Evolutionary conservation across 1,140 invertebrate genomes (phyloP).

Genomic region (Eulimnadia texana): DNA sequence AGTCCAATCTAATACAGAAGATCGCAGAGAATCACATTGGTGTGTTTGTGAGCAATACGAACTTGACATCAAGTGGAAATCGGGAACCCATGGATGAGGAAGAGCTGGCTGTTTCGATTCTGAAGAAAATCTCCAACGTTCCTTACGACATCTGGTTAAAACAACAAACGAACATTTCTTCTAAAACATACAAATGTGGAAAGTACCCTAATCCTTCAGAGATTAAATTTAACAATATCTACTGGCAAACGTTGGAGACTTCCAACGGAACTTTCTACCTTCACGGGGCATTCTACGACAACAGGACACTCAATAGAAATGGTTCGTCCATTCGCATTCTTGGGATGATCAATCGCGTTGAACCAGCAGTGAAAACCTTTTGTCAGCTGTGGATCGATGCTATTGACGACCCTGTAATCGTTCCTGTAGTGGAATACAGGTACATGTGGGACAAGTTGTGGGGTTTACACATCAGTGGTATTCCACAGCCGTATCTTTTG

Average conservation of each 20-base stretch:
- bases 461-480: slow-evolving; percentile 83
- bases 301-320: slow-evolving; percentile 52
- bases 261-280: slow-evolving; percentile 73
- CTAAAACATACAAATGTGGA: slow-evolving; percentile 50
- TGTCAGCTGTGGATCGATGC: slow-evolving; percentile 85
- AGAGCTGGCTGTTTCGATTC: too few species aligned
- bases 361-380: slow-evolving; percentile 61
- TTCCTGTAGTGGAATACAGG: slow-evolving; percentile 65
- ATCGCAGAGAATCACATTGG: too few species aligned
- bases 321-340: slow-evolving; percentile 70
- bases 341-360: slow-evolving; percentile 76
- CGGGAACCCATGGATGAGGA: too few species aligned
- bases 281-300: slow-evolving; percentile 77
- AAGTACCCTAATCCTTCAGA: slow-evolving; percentile 71
- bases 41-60: too few species aligned
- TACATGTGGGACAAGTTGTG: slow-evolving; percentile 89
- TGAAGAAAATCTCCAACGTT: too few species aligned
- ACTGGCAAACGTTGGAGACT: slow-evolving; percentile 52
- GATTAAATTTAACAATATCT: slow-evolving; percentile 70
- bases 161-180: slow-evolving; percentile 50
- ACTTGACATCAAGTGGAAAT: too few species aligned
- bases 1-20: too few species aligned
- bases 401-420: slow-evolving; percentile 57
- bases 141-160: slow-evolving; percentile 69
- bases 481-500: slow-evolving; percentile 79